phyloP scores from a whole-genome alignment of 2,888 invertebrate genomes.

The Pogonocherus hispidulus region DNA sequence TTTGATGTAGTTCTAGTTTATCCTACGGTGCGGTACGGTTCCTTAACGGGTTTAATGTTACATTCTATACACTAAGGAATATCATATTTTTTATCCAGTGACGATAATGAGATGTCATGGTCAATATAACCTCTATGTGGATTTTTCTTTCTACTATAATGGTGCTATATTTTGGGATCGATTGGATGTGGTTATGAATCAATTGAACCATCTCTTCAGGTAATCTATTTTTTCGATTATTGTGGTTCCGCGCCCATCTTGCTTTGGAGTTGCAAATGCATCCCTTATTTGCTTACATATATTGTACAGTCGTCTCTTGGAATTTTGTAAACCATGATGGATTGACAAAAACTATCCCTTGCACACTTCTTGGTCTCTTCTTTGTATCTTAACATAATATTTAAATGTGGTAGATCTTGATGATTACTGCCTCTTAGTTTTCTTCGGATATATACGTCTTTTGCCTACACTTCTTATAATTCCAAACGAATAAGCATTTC shows the following conservation, averaged over 20 bases:
- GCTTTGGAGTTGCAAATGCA: conserved; percentile 3
- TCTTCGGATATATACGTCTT: neutral
- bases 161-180: conserved; percentile 38
- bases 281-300: conserved; percentile 9
- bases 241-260: conserved; percentile 23
- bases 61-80: conserved; percentile 8
- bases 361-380: neutral
- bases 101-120: conserved; percentile 7
- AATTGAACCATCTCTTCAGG: conserved; percentile 30
- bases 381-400: neutral
- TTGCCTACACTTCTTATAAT: neutral
- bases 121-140: conserved; percentile 8
- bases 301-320: conserved; percentile 2
- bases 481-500: conserved; percentile 37
- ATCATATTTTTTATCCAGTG: conserved; percentile 5
- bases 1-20: conserved; percentile 44
- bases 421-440: neutral
- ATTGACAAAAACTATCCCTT: neutral
- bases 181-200: conserved; percentile 41
- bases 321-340: conserved; percentile 15
- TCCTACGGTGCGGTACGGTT: conserved; percentile 29
- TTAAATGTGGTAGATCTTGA: conserved; percentile 3
- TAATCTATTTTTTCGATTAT: conserved; percentile 40
- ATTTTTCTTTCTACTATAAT: conserved; percentile 35
- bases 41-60: neutral